Evolutionary conservation across 2,113 vertebrate species (phyloP).

Genomic region (Apodemus speciosus): DNA sequence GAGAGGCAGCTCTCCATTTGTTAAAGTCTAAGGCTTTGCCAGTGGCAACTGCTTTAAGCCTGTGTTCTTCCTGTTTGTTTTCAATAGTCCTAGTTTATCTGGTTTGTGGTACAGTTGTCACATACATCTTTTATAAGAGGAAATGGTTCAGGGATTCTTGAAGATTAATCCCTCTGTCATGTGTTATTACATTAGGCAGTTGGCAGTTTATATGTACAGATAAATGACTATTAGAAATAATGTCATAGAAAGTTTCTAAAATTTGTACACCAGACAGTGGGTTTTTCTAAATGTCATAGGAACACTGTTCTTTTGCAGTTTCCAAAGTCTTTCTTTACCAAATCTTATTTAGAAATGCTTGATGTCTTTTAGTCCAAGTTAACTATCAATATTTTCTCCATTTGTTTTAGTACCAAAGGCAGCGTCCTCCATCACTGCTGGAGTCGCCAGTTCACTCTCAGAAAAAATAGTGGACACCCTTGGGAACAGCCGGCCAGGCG

Average conservation of each 20-base stretch:
- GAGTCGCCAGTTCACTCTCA: slow-evolving; percentile 88
- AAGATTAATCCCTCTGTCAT: slow-evolving; percentile 67
- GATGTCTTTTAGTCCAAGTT: slow-evolving; percentile 56
- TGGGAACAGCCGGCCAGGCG: slow-evolving; percentile 86
- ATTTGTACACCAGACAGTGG: slow-evolving; percentile 64
- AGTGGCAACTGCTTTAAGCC: neutral
- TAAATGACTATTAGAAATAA: slow-evolving; percentile 71
- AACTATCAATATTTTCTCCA: slow-evolving; percentile 63
- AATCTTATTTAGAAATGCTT: slow-evolving; percentile 67
- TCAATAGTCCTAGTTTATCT: slow-evolving; percentile 53
- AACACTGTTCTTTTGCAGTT: slow-evolving; percentile 36
- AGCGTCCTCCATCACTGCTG: slow-evolving; percentile 80
- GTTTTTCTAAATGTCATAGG: slow-evolving; percentile 67
- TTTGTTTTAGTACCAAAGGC: slow-evolving; percentile 83
- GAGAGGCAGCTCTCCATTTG: slow-evolving; percentile 17
- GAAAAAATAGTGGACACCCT: slow-evolving; percentile 90
- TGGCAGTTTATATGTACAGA: slow-evolving; percentile 55
- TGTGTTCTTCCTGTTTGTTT: neutral
- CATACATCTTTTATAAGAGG: slow-evolving; percentile 66
- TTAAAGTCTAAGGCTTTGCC: slow-evolving; percentile 27
- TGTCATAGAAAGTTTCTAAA: slow-evolving; percentile 64
- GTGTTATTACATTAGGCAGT: slow-evolving; percentile 65
- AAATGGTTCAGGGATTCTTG: slow-evolving; percentile 55
- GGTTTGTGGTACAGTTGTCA: slow-evolving; percentile 66
- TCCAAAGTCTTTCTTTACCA: slow-evolving; percentile 52